Conservation (phyloP, 2,113 vertebrate genomes). For the Corythornis madagascariensis region DNA sequence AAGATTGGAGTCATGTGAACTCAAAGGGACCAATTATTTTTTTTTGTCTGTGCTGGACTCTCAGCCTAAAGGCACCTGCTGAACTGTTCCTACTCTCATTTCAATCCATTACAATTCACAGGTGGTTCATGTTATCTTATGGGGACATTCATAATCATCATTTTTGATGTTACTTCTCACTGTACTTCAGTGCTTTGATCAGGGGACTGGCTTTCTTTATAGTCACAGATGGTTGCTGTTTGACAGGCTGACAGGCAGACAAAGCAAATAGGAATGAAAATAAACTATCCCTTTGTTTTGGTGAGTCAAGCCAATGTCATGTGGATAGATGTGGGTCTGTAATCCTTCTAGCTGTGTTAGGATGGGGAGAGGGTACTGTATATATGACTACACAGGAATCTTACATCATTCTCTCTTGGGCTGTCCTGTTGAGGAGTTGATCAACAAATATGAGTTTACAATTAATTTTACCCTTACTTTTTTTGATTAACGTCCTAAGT, state of each 20-base stretch:
- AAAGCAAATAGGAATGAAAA: slow-evolving; percentile 17
- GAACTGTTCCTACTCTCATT: not conserved
- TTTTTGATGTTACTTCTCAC: slow-evolving; percentile 1
- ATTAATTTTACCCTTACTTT: not conserved
- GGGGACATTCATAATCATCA: not conserved
- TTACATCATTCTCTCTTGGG: not conserved
- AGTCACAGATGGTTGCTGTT: slow-evolving; percentile 33
- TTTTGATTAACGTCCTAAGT: not conserved
- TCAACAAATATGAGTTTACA: not conserved
- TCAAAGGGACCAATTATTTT: not conserved
- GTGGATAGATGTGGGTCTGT: not conserved
- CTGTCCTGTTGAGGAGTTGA: not conserved
- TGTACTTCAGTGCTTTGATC: slow-evolving; percentile 22
- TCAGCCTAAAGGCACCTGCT: not conserved
- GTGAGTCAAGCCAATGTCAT: not conserved
- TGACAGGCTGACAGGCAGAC: slow-evolving; percentile 31
- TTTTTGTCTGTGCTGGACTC: not conserved
- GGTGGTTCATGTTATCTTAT: not conserved
- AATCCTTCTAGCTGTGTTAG: not conserved
- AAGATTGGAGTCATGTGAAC: not conserved
- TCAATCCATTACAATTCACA: slow-evolving; percentile 17
- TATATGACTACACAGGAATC: not conserved
- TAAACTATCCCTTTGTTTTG: slow-evolving; percentile 50
- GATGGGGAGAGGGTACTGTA: not conserved
- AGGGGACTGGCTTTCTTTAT: not conserved